Percentiles rank a stretch among this genome's conserved stretches.
Conservation (phyloP, 1,140 invertebrate genomes). For the Chironomus tepperi region DNA sequence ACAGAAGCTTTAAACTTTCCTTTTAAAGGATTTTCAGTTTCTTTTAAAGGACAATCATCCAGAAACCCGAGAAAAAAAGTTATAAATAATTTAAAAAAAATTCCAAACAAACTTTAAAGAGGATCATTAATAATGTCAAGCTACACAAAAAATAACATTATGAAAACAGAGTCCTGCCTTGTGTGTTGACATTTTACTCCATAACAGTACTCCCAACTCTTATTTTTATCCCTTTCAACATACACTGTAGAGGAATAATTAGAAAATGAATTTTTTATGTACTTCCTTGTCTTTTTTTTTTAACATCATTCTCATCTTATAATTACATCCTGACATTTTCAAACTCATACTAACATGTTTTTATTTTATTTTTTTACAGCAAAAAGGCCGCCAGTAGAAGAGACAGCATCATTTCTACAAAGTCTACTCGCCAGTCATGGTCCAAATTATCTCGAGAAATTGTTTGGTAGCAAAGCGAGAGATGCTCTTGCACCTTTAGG, state of each 20-base stretch:
- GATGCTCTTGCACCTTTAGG: slow-evolving; percentile 82
- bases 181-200: too few species aligned
- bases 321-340: background rate
- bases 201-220: background rate
- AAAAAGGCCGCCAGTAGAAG: slow-evolving; percentile 92
- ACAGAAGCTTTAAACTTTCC: too few species aligned
- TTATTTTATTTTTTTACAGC: slow-evolving; percentile 54
- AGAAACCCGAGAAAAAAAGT: too few species aligned
- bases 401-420: slow-evolving; percentile 89
- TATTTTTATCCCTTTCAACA: background rate
- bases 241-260: background rate
- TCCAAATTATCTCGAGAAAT: slow-evolving; percentile 90
- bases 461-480: slow-evolving; percentile 87
- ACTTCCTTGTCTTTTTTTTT: background rate
- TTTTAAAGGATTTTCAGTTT: too few species aligned
- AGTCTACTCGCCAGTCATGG: slow-evolving; percentile 87
- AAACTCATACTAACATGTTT: slow-evolving; percentile 26
- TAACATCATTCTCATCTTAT: background rate
- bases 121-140: too few species aligned
- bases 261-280: background rate
- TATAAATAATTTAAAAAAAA: too few species aligned
- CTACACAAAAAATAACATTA: too few species aligned
- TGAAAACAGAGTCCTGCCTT: too few species aligned
- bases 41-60: too few species aligned
- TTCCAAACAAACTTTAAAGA: too few species aligned